phyloP scores from a whole-genome alignment of 2,797 vertebrate genomes.

The Rhinella marina region DNA sequence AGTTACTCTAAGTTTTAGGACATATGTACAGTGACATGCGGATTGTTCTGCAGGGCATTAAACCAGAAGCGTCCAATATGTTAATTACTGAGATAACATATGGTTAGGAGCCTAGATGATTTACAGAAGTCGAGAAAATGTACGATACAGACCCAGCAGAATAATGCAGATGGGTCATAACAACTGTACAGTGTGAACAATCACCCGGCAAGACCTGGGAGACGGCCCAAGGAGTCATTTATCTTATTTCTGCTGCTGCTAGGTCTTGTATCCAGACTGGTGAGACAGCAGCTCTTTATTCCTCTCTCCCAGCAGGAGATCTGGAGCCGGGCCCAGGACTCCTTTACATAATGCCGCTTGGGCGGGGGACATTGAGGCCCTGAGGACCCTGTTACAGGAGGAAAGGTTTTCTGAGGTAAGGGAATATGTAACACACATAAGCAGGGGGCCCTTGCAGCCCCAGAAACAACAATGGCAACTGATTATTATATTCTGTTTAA shows the following conservation, averaged over 20 bases:
- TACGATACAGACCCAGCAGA: not conserved
- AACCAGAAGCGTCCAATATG: not conserved
- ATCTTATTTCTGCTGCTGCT: constrained; percentile 5
- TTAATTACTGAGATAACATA: not conserved
- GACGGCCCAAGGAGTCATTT: not conserved
- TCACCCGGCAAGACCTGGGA: not conserved
- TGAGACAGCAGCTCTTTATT: not conserved
- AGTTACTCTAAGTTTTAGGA: not conserved
- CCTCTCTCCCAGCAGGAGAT: constrained; percentile 76
- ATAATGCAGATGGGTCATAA: not conserved
- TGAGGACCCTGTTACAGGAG: constrained; percentile 84
- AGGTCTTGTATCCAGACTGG: not conserved
- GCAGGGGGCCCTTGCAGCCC: not conserved
- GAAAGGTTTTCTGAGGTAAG: constrained; percentile 85
- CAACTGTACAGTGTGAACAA: not conserved
- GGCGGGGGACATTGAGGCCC: constrained; percentile 88
- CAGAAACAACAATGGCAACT: not conserved
- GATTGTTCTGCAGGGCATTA: not conserved
- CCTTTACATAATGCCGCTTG: constrained; percentile 91
- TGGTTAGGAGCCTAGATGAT: constrained; percentile 11
- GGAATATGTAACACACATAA: not conserved
- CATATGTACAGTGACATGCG: constrained; percentile 20
- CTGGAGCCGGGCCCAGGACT: constrained; percentile 86
- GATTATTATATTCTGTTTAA: too few relatives aligned
- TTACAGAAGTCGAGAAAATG: not conserved